Conservation (phyloP, 2,113 vertebrate genomes). For the Apus apus region DNA sequence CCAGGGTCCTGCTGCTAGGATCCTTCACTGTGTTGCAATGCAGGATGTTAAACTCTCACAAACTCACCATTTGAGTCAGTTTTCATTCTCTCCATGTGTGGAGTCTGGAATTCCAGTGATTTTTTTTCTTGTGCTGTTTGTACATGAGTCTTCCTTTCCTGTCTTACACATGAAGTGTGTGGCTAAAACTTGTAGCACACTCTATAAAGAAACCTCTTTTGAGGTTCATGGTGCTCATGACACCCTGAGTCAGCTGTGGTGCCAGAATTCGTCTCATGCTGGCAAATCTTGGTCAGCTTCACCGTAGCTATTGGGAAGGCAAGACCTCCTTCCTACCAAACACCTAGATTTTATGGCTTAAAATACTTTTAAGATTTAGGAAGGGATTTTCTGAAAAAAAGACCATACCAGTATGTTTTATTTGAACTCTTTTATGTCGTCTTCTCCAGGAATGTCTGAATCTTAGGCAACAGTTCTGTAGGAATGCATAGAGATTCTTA, state of each 20-base stretch:
- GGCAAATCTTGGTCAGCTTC: not conserved
- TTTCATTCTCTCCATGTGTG: not conserved
- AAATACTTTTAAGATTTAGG: not conserved
- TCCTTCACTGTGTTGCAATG: not conserved
- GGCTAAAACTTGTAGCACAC: not conserved
- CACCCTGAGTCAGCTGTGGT: not conserved
- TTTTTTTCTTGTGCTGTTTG: not conserved
- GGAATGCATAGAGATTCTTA: too few species aligned
- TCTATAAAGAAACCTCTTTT: not conserved
- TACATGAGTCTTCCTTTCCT: not conserved
- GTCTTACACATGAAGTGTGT: not conserved
- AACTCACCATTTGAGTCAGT: not conserved
- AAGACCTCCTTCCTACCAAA: not conserved
- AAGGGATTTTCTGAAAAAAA: not conserved
- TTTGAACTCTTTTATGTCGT: too few species aligned
- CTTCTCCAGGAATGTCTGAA: too few species aligned
- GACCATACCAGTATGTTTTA: too few species aligned
- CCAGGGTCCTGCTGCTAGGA: not conserved
- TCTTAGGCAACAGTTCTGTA: too few species aligned
- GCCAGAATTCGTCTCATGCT: not conserved
- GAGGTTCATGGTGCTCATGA: not conserved
- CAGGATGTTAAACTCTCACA: not conserved
- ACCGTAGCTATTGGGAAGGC: not conserved
- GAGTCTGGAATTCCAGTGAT: not conserved
- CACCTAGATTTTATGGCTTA: not conserved